These are phyloP conservation scores for Sitophilus oryzae DNA, from an alignment of 1,140 invertebrate species.

Conservation along the genomic window DNA sequence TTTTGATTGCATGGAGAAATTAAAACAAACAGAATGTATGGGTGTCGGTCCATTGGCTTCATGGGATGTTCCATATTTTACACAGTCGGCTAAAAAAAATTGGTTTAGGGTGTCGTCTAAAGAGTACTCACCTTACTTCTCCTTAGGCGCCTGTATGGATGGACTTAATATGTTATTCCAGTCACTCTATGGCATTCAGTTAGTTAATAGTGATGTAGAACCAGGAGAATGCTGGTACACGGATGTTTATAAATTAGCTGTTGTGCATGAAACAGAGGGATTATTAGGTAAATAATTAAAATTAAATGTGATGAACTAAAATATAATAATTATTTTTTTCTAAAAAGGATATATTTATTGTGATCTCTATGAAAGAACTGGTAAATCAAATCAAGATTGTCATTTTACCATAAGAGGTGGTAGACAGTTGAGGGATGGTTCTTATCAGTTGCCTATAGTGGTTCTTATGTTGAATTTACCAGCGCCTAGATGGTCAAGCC, in stretches of 20 bases:
- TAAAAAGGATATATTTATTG: constrained; percentile 87
- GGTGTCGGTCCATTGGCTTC: constrained; percentile 53
- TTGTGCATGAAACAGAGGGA: constrained; percentile 71
- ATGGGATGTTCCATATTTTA: constrained; percentile 85
- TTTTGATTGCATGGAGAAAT: constrained; percentile 65
- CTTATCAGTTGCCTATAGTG: constrained; percentile 86
- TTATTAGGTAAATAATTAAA: constrained; percentile 47
- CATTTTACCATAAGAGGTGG: constrained; percentile 98
- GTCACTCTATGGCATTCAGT: constrained; percentile 70
- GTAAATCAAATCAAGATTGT: constrained; percentile 95
- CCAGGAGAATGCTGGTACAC: constrained; percentile 59
- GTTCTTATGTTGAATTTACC: constrained; percentile 89
- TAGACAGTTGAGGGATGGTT: constrained; percentile 69
- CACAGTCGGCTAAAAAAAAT: constrained; percentile 62
- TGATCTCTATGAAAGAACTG: constrained; percentile 86
- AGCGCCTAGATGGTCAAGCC: constrained; percentile 64
- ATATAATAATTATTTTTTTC: neutral
- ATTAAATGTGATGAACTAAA: neutral
- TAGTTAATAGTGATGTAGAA: constrained; percentile 64
- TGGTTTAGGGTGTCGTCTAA: constrained; percentile 60
- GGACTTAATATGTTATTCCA: constrained; percentile 83
- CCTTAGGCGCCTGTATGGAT: constrained; percentile 92
- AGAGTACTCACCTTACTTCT: constrained; percentile 86
- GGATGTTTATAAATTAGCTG: constrained; percentile 84
- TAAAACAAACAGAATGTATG: constrained; percentile 58